Percentiles rank a stretch among this genome's conserved stretches.
Evolutionary conservation across 2,113 vertebrate genomes (phyloP).

Genomic region (Bungarus multicinctus): DNA sequence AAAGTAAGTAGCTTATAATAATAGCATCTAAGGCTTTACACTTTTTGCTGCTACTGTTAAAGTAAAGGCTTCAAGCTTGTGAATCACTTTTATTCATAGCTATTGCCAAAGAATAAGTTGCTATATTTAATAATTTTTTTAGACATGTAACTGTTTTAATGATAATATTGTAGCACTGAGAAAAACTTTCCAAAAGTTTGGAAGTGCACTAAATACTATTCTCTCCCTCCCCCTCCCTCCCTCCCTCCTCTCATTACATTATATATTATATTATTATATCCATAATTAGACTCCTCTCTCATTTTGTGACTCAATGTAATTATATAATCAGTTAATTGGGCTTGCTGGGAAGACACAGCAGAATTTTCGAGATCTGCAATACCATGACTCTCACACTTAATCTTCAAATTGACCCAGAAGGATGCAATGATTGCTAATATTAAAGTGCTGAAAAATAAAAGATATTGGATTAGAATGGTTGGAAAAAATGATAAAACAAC

Average conservation of each 20-base stretch:
- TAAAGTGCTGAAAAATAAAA: background rate
- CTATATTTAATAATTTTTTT: constrained; percentile 33
- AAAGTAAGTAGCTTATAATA: constrained; percentile 25
- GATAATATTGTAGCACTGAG: constrained; percentile 11
- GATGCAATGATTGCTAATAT: background rate
- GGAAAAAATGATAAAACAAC: too few species aligned
- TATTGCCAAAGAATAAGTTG: constrained; percentile 18
- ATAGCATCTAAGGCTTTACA: background rate
- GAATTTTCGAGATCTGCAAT: background rate
- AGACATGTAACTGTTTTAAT: constrained; percentile 40
- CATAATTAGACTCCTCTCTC: too few species aligned
- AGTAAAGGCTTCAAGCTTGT: background rate
- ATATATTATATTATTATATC: too few species aligned
- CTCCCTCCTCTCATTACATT: constrained; percentile 26
- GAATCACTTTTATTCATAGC: constrained; percentile 14
- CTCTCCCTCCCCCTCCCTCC: background rate
- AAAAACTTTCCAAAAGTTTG: constrained; percentile 10
- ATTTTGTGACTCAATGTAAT: too few species aligned
- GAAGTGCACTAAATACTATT: constrained; percentile 27
- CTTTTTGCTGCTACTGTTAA: background rate
- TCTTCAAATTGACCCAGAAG: background rate
- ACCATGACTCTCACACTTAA: background rate
- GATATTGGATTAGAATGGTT: too few species aligned
- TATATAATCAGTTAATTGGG: too few species aligned
- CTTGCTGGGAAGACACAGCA: background rate